Base-by-base conservation (phyloP, 2,113 vertebrate genomes). In the Pycnonotus jocosus region DNA sequence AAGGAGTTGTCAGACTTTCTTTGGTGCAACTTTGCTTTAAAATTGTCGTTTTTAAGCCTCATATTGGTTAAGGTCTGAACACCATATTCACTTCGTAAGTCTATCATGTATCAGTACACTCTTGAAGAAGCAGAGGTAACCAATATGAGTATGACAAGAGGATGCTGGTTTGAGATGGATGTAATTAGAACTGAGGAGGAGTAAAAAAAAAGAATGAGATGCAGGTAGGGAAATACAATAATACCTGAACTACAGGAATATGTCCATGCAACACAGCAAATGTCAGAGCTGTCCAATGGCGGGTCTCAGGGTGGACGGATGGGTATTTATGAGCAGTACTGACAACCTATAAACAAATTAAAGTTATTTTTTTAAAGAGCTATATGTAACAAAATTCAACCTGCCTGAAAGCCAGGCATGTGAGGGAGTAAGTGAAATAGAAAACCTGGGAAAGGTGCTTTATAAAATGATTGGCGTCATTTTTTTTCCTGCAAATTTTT, bases 201-300 rank as follows among this genome's bases (percentile, higher is more conserved):
- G 48, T 4, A 24, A 54, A 74, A 95, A 92, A 85, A 96, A 95
- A 94, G 82, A 84, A 96, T 98, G 96, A 95, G 97, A 95, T 97
- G 97, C 97, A 97, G 97, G 90, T 92, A 97, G 97, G 97, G 97
- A 97, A 98, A 97, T 97, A 96, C 94, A 79, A 94, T 97, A 98
- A 98, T 98, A 99, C 99, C 99, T 99, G 99, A 98, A 99, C 98
- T 98, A 99, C 99, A 97, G 99, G 99, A 98, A 99, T 98, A 98
- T 99, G 99, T 98, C 99, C 99, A 96, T 99, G 99, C 95, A 99
- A 99, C 98, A 99, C 99, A 96, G 99, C 99, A 97, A 99, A 99
- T 97, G 99, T 99, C 98, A 99, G 98, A 95, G 99, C 98, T 95
- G 99, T 99, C 98, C 99, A 99, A 98, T 99, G 99, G 97, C 99